These are phyloP conservation scores for Diglossa cyanea DNA, from an alignment of 2,797 vertebrate species.

Conservation along the genomic window DNA sequence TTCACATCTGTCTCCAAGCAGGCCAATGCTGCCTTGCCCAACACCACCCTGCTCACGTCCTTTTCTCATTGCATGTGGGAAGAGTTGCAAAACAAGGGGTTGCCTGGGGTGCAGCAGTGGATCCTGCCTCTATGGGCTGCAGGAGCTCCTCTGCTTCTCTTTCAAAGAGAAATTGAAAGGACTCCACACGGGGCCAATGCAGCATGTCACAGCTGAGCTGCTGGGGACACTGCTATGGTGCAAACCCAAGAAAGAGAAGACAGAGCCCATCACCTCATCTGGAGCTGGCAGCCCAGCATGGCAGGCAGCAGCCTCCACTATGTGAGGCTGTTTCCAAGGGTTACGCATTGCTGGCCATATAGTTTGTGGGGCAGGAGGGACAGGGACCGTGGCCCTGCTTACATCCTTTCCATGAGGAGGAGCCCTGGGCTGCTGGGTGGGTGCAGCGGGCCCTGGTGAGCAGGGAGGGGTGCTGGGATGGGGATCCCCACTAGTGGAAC, in stretches of 20 bases:
- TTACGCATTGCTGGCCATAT: neutral
- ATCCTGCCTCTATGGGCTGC: neutral
- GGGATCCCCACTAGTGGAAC: rapidly evolving
- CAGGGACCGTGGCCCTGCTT: neutral
- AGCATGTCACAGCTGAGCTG: neutral
- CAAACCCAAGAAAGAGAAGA: neutral
- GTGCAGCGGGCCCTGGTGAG: neutral
- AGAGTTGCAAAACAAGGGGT: neutral
- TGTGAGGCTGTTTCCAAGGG: neutral
- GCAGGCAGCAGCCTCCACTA: neutral
- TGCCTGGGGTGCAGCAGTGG: neutral
- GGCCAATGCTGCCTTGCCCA: neutral
- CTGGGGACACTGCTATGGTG: neutral
- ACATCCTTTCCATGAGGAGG: neutral
- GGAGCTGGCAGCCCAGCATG: neutral
- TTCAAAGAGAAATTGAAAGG: neutral
- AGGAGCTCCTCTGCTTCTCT: neutral
- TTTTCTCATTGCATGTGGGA: rapidly evolving
- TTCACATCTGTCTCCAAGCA: neutral
- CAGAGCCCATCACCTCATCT: neutral
- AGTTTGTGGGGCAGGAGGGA: neutral
- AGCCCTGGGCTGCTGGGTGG: neutral
- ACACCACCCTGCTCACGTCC: rapidly evolving
- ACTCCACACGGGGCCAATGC: rapidly evolving
- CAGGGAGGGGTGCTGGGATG: neutral